These are phyloP conservation scores for Azorinus chamasolen DNA, from an alignment of 2,888 invertebrate genomes.

Conservation along the genomic window DNA sequence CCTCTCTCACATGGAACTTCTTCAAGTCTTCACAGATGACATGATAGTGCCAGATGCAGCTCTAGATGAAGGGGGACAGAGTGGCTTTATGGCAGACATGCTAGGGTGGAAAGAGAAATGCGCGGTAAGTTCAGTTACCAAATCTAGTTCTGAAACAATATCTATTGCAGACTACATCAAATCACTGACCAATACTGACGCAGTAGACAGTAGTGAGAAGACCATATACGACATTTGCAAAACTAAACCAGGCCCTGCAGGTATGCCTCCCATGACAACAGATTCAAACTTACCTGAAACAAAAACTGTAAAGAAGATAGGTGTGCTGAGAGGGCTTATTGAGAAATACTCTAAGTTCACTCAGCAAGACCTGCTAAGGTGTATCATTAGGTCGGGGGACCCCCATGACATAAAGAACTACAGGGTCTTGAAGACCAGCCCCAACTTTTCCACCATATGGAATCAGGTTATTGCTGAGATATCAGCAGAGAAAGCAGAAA, in stretches of 20 bases:
- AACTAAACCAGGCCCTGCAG: no score
- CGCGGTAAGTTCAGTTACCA: background rate
- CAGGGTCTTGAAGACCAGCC: background rate
- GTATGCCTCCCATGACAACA: no score
- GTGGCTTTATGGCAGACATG: slow-evolving; percentile 5
- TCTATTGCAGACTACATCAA: background rate
- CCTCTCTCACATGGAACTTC: no score
- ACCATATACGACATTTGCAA: no score
- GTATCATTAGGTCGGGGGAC: background rate
- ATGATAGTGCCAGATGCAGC: background rate
- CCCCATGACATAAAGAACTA: background rate
- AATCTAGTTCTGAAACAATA: background rate
- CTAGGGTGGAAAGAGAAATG: slow-evolving; percentile 1
- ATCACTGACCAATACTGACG: background rate
- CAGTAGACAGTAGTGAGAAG: background rate
- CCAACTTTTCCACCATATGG: slow-evolving; percentile 5
- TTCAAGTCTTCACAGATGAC: background rate
- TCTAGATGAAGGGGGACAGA: background rate
- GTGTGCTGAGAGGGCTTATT: background rate
- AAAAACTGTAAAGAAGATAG: background rate
- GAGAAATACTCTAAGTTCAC: background rate
- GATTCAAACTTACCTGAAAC: background rate
- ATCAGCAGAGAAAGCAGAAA: background rate
- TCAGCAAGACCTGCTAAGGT: background rate
- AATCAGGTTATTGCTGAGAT: background rate